phyloP scores from a whole-genome alignment of 2,113 vertebrate genomes.

The Barbus barbus region DNA sequence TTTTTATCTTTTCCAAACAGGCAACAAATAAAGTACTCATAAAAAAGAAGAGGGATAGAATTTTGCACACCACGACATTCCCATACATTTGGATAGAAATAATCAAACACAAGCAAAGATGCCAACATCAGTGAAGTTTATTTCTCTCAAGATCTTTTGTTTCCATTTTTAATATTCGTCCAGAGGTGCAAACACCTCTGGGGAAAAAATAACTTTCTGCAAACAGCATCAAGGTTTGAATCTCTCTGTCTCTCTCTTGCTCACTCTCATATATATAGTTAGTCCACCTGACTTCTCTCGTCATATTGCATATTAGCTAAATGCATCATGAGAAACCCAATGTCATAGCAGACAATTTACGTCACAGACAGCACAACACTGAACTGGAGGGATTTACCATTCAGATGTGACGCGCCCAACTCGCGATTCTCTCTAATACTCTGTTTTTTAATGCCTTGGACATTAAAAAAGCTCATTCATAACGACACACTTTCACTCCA shows the following conservation, averaged over 20 bases:
- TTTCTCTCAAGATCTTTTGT: slow-evolving; percentile 74
- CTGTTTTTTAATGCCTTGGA: background rate
- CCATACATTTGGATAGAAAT: background rate
- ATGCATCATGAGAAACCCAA: slow-evolving; percentile 65
- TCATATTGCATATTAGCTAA: slow-evolving; percentile 72
- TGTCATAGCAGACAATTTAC: slow-evolving; percentile 61
- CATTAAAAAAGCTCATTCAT: slow-evolving; percentile 24
- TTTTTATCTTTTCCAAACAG: background rate
- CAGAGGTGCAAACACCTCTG: slow-evolving; percentile 46
- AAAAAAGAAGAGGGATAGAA: background rate
- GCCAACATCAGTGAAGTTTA: slow-evolving; percentile 80
- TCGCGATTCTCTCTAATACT: background rate
- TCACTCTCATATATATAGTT: slow-evolving; percentile 10
- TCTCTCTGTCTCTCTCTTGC: slow-evolving; percentile 24
- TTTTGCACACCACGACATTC: background rate
- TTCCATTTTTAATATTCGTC: slow-evolving; percentile 49
- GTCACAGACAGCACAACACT: slow-evolving; percentile 48
- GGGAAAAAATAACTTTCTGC: slow-evolving; percentile 27
- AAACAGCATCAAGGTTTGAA: too few species aligned
- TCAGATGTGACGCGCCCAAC: background rate
- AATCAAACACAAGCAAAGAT: slow-evolving; percentile 47
- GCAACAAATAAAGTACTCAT: background rate
- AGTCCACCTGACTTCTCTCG: slow-evolving; percentile 27
- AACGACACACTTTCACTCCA: slow-evolving; percentile 23
- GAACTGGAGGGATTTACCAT: slow-evolving; percentile 29